Percentiles rank a stretch among this genome's conserved stretches.
Evolutionary conservation across 2,113 vertebrate species (phyloP).

Genomic region (Sceloporus undulatus): DNA sequence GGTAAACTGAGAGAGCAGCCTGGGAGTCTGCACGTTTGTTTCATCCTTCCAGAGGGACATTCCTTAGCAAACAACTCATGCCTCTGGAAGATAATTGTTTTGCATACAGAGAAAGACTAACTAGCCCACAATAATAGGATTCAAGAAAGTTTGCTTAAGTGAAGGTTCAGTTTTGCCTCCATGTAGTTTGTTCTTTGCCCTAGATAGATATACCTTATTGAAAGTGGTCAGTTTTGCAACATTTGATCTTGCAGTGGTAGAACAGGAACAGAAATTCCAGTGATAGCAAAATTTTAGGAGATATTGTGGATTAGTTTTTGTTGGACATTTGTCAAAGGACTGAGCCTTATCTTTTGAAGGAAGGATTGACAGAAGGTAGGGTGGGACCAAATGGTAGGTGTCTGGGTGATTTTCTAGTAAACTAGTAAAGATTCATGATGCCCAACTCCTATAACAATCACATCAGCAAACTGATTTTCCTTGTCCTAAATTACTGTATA

Average conservation of each 20-base stretch:
- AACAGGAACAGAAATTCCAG: not conserved
- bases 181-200: not conserved
- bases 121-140: not conserved
- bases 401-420: not conserved
- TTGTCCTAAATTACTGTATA: not conserved
- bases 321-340: not conserved
- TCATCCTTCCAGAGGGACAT: conserved; percentile 15
- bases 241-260: not conserved
- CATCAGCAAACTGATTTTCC: not conserved
- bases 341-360: not conserved
- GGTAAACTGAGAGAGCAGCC: not conserved
- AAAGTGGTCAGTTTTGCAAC: not conserved
- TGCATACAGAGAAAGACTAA: not conserved
- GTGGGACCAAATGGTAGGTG: not conserved
- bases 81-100: not conserved
- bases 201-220: not conserved
- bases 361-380: not conserved
- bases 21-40: conserved; percentile 11
- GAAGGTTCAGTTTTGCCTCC: not conserved
- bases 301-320: not conserved
- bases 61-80: conserved; percentile 9
- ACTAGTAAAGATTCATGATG: not conserved
- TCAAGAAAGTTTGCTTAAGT: not conserved
- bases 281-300: not conserved
- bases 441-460: not conserved